Base-by-base conservation (phyloP, 2,797 vertebrate genomes). In the Melanotaenia boesemani region DNA sequence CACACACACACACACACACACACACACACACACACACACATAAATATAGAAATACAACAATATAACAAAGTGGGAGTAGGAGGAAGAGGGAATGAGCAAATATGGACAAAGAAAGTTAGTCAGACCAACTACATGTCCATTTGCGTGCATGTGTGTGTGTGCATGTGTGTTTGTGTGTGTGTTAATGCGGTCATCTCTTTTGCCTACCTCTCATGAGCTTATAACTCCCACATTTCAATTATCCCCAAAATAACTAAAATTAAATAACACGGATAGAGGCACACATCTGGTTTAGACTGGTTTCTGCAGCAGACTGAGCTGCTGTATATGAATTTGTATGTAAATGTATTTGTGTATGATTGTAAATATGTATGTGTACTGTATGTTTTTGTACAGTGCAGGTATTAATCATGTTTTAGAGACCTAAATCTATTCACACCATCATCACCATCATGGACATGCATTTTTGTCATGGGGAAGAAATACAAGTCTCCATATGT, bases 31-130 rank as follows among this genome's bases (percentile, higher is more conserved):
- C 60, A 39, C 80, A 72, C 63, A 48, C 67, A 70, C 65, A 78
- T 66, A 57, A 12, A 67, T 32, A 65, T 20, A 73, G n/a, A 77
- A 76, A 74, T 79, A 79, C 63, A 86, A 86, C 84, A 83, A 85
- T 79, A 87, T 81, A 48, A 66, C 66, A 81, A 67, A 78, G 39
- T 65, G 62, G 6, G 34, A 78, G 70, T 46, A 48, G 68, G 72
- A 85, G 68, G 70, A 24, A 67, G 52, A 77, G 56, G 15, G 44
- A 84, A 75, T 78, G 60, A 76, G 54, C 74, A 84, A 88, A 89
- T 81, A 87, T 68, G 80, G 72, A 82, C 72, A 88, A 81, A 84
- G 75, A 76, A 75, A 67, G 52, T 62, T 36, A 70, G 60, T 81
- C 62, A 67, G 34, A 68, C 28, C 63, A 68, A 24, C 2, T 60